Base-by-base conservation (phyloP, 2,113 vertebrate species). In the Rousettus leschenaultii region DNA sequence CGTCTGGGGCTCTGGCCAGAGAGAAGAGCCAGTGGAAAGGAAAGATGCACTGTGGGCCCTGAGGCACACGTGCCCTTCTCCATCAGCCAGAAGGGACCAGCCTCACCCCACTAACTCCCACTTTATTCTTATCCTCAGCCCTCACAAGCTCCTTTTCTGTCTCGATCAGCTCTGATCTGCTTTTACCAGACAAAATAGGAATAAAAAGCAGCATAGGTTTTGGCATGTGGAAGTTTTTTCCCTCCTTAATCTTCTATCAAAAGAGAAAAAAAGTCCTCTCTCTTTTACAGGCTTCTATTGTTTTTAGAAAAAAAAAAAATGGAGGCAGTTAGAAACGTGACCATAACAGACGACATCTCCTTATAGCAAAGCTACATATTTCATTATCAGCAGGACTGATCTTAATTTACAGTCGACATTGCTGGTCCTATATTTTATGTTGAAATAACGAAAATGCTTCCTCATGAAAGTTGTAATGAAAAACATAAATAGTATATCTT, bases 401-500 rank as follows among this genome's bases (percentile, higher is more conserved):
- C 93, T 96, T 74, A 95, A 96, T 97, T 97, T 98, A 98, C 88
- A 93, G 70, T 55, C 92, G 86, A 97, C 84, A 86, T 68, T 61
- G 84, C 79, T 43, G n/a, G 55, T 48, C 51, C 86, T 75, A 74
- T 55, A 74, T 89, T 97, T 98, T 92, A 96, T 94, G 96, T 93
- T 97, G 96, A 86, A 97, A 97, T 97, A 97, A 97, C 96, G 48
- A 75, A 89, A 95, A 91, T 11, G 30, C 90, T 98, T 97, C 98
- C 98, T 98, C 95, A 88, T 96, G 91, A 97, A 98, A 98, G 94
- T 22, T 90, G 78, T 95, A 98, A 98, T 97, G 96, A 98, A 98
- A 98, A 98, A 97, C 92, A 98, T 98, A 98, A 98, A 98, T 97
- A 98, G 96, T 95, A 48, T 95, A 96, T 96, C 97, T 95, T 97